Base-by-base conservation (phyloP, 2,888 invertebrate species). In the Sepioteuthis lessoniana region DNA sequence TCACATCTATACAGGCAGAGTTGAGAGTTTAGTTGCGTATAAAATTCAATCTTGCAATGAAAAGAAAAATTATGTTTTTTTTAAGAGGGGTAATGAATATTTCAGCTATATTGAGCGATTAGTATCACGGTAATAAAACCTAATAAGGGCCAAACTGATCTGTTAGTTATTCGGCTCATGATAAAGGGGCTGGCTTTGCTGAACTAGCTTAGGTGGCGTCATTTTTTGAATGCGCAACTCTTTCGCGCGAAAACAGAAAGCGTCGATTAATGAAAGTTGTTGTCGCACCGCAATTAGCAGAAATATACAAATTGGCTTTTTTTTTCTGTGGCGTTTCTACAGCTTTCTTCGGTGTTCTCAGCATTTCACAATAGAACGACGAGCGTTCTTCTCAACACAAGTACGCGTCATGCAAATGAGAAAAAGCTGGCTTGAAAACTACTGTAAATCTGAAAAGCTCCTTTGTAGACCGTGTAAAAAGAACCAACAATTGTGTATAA, bases 401-500 rank as follows among this genome's bases (percentile, higher is more conserved):
- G 93, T 47, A 50, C 55, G 50, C 93, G 50, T 93, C 50, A 93
- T 93, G 93, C 93, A 93, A 93, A 93, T 93, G 93, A 50, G 93
- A 93, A 93, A 93, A 93, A 47, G 55, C 93, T 47, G 50, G 50
- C 93, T 93, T 55, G 50, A 55, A 47, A 93, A 93, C 93, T 93
- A 47, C 93, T 50, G 35, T 50, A 46, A 91, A 92, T 94, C 95
- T 95, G 94, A 95, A 95, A 95, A 95, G 94, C 93, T 94, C 94
- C 95, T 95, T 96, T 96, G 95, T 95, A 95, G 94, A 93, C 94
- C 94, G 94, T 95, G 95, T 95, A 96, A 95, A 95, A 95, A 95
- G 95, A 96, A 95, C 96, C 95, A 95, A 95, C 95, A 95, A 95
- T 95, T 95, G 95, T 95, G 95, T 95, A 95, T 95, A 95, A 96